Conservation (phyloP, 2,797 vertebrate genomes). For the Leptoclinus maculatus region DNA sequence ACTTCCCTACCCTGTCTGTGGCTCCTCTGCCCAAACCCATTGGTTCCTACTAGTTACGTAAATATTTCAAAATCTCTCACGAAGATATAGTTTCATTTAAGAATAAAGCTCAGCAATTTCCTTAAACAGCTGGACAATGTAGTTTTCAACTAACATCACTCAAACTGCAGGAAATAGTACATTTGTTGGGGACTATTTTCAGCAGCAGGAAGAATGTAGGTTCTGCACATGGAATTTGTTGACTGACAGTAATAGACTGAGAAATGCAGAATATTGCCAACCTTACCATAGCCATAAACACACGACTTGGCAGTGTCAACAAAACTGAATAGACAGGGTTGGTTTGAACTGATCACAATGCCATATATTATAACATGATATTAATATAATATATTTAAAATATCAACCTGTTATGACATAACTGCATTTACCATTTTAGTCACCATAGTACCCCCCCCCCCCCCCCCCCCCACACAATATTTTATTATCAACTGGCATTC, state of each 20-base stretch:
- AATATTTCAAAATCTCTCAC: neutral
- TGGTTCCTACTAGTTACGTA: neutral
- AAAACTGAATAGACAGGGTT: neutral
- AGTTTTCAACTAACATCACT: neutral
- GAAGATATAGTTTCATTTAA: neutral
- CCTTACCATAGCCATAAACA: neutral
- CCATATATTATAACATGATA: neutral
- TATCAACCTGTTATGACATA: neutral
- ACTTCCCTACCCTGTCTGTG: neutral
- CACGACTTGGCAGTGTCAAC: neutral
- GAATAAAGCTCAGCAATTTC: neutral
- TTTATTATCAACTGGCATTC: neutral
- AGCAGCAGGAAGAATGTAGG: neutral
- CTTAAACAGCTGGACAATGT: neutral
- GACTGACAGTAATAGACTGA: neutral
- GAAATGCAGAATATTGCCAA: neutral
- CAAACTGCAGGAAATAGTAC: neutral
- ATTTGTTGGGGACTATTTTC: neutral
- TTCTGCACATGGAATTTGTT: neutral
- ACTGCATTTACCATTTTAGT: neutral
- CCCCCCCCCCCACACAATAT: neutral
- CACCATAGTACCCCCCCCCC: neutral
- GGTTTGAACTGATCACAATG: neutral
- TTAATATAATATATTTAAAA: neutral
- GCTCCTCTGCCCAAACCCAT: neutral